Conservation (phyloP, 2,888 invertebrate genomes). For the Xestia rhomboidea region DNA sequence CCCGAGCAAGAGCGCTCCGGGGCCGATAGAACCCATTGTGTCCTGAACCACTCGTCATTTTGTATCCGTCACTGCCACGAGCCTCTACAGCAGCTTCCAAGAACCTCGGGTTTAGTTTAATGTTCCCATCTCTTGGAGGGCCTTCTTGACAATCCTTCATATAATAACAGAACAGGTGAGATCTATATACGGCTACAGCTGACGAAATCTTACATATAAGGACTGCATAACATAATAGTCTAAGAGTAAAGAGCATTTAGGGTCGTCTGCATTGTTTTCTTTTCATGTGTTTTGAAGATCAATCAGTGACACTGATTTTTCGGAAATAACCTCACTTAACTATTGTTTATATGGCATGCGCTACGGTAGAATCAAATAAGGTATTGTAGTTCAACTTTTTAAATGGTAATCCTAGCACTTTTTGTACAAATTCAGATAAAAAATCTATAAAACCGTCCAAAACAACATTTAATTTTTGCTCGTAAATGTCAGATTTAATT, state of each 20-base stretch:
- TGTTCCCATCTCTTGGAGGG: conserved; percentile 73
- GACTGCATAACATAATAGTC: conserved; percentile 64
- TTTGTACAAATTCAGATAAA: conserved; percentile 55
- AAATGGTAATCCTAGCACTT: conserved; percentile 57
- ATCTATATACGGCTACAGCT: conserved; percentile 66
- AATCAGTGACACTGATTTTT: conserved; percentile 52
- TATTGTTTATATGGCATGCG: conserved; percentile 37
- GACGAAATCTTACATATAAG: conserved; percentile 66
- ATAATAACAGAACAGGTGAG: conserved; percentile 80
- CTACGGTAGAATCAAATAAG: conserved; percentile 14
- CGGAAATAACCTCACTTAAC: conserved; percentile 64
- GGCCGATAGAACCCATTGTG: conserved; percentile 91
- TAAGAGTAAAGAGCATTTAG: conserved; percentile 73
- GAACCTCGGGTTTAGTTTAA: conserved; percentile 65
- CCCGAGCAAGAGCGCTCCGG: conserved; percentile 93
- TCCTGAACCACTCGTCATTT: conserved; percentile 80
- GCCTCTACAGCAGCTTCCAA: conserved; percentile 62
- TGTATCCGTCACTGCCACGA: conserved; percentile 63
- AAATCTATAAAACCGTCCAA: conserved; percentile 65
- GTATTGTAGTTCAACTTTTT: conserved; percentile 28
- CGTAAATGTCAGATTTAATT: conserved; percentile 73
- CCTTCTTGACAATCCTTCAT: conserved; percentile 76
- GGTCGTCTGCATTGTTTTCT: conserved; percentile 59
- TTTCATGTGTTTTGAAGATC: conserved; percentile 45
- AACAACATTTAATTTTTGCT: conserved; percentile 72